A percentile compares a stretch with the other conserved stretches of the same genome.
Evolutionary conservation across 2,113 vertebrate species (phyloP).

Genomic region (Meleagris gallopavo): DNA sequence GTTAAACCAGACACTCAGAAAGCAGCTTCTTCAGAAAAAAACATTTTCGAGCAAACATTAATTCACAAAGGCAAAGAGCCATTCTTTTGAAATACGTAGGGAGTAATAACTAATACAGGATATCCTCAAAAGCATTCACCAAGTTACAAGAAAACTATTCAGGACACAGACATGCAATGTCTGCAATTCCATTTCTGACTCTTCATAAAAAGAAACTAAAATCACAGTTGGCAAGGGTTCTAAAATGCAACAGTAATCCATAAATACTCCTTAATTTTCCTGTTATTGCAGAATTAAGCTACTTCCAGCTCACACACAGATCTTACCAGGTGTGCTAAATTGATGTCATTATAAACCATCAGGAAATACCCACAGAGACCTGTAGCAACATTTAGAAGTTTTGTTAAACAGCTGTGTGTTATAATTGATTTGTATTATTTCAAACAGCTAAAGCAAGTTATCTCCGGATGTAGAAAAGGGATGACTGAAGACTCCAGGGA

Average conservation of each 20-base stretch:
- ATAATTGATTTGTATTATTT: constrained; percentile 85
- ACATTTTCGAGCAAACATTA: not conserved
- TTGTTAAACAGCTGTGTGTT: constrained; percentile 83
- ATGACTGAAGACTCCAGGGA: constrained; percentile 78
- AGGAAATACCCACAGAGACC: constrained; percentile 83
- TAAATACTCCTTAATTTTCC: constrained; percentile 79
- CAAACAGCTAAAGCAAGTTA: constrained; percentile 80
- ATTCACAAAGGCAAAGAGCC: not conserved
- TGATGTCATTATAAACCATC: constrained; percentile 83
- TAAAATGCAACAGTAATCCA: constrained; percentile 68
- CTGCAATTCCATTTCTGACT: constrained; percentile 3
- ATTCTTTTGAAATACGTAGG: not conserved
- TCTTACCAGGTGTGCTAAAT: constrained; percentile 83
- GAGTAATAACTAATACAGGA: not conserved
- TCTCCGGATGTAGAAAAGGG: constrained; percentile 72
- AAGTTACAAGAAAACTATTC: constrained; percentile 25
- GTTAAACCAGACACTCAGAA: not conserved
- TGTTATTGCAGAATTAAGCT: constrained; percentile 78
- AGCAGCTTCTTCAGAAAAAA: not conserved
- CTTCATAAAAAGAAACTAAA: constrained; percentile 34
- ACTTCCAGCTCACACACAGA: constrained; percentile 74
- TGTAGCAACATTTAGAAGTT: constrained; percentile 75
- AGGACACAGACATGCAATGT: not conserved
- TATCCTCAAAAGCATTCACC: not conserved
- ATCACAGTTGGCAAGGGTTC: constrained; percentile 45